Base-by-base conservation (phyloP, 23 tunicate genomes). In the Halocynthia roretzi region DNA sequence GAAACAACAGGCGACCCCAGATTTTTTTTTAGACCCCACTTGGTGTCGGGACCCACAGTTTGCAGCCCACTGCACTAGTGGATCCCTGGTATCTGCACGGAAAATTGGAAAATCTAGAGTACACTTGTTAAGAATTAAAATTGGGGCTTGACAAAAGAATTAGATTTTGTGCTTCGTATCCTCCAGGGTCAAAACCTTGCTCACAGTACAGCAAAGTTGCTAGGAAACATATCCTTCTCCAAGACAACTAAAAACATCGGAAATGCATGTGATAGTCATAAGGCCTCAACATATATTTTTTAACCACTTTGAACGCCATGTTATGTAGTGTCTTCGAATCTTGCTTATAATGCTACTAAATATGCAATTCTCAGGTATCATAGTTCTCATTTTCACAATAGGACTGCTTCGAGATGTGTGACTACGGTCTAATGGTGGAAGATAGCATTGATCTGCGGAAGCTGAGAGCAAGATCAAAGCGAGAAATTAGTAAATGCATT, bases 381-480 rank as follows among this genome's bases (percentile, higher is more conserved):
- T 67, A 67, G 22, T n/a, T 67, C 71, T 40, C 71, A 21, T 15
- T 67, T 19, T 67, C 31, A 49, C 31, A 11, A 49, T 19, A 67
- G 78, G 81, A 80, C 15, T 89, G 88, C 55, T 74, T 51, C 51
- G 83, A 84, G 0, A 14, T 89, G 31, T 89, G 96, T 54, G 96
- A 89, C 49, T 77, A 73, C 31, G 88, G 84, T n/a, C 56, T 89
- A 23, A 52, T 84, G 19, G 54, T 89, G 6, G 96, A 89, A 67
- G 78, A 79, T 68, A 51, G 61, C 67, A 89, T 89, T 14, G 82
- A 84, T 23, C 62, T 84, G 52, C 74, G 88, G 11, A 89, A 89
- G 77, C 82, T 89, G 6, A 78, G 96, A 23, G 96, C 96, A 20
- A 56, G 96, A 61, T 85, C 96, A 49, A 84, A 75, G 54, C 81